Evolutionary conservation across 1,140 invertebrate genomes (phyloP), one percentile per base, ranked within the genome.

Genomic region (Magallana gigas): DNA sequence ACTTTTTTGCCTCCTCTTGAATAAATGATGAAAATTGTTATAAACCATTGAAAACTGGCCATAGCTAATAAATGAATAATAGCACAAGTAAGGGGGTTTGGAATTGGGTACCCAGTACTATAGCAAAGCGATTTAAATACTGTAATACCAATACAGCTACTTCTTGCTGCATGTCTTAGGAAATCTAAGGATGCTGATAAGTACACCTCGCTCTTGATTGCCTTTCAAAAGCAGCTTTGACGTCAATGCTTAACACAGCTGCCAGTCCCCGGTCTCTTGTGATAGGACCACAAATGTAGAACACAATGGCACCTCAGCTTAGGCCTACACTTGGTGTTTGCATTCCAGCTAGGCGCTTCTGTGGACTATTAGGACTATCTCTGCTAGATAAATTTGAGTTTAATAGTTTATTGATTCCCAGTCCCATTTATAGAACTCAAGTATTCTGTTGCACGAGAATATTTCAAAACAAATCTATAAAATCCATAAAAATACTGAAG

Each of bases 401-500:
- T 76, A 76, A 76, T 76, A 76, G 68, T 76, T 76, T 76, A 76
- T 76, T 76, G 68, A 76, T 76, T 29, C 23, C 68, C 68, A 76
- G 23, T 12, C 18, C 23, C 68, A 76, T 76, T 76, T 76, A 29
- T 76, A 76, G 68, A 76, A 29, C 68, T 29, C 23, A 29, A 76
- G 68, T 76, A 76, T 76, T 76, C 68, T 76, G 68, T 76, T 76
- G 68, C 68, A 76, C 23, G 68, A 76, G 68, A 76, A 76, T 48
- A 76, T 76, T 76, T 76, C 68, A 76, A 76, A 76, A 76, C 68
- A 76, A 76, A 76, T 76, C 68, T 76, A 76, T 76, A 76, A 76
- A 76, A 76, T 76, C 68, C 68, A 76, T 76, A 76, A 76, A 36
- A 76, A 76, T 76, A 76, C 68, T 76, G 68, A 29, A 76, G 23